These are phyloP conservation scores for Lasiommata megera DNA, from an alignment of 2,888 invertebrate species.

Conservation along the genomic window DNA sequence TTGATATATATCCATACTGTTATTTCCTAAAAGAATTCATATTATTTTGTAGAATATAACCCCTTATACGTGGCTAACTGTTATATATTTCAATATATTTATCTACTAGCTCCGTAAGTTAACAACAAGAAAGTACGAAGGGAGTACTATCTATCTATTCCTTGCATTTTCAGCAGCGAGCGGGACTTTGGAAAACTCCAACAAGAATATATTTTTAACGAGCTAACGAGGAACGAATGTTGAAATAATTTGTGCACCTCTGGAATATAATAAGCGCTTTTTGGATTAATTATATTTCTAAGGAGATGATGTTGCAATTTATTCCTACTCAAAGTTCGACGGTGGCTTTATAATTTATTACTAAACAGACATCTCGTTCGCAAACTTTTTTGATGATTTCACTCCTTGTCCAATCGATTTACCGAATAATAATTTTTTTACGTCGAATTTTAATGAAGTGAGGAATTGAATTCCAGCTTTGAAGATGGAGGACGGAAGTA, in stretches of 20 bases:
- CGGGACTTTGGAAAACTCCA: constrained; percentile 1
- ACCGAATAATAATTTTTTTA: too few species aligned
- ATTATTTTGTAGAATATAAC: too few species aligned
- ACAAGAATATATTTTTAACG: constrained; percentile 19
- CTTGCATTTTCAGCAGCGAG: neutral
- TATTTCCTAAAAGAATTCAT: too few species aligned
- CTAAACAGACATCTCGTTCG: too few species aligned
- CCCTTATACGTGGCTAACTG: too few species aligned
- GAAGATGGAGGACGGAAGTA: too few species aligned
- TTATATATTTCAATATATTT: neutral
- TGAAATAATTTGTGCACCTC: constrained; percentile 13
- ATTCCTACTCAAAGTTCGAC: neutral
- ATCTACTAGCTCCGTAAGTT: neutral
- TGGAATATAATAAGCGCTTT: constrained; percentile 2
- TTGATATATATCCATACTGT: too few species aligned
- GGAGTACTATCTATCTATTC: neutral
- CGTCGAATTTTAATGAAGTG: too few species aligned
- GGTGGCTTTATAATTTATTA: too few species aligned
- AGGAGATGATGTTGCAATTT: constrained; percentile 8
- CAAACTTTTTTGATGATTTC: too few species aligned
- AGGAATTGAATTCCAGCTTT: too few species aligned
- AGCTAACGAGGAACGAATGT: constrained; percentile 12
- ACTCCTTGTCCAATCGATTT: too few species aligned
- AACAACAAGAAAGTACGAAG: constrained; percentile 9
- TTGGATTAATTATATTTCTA: constrained; percentile 12